Evolutionary conservation across 2,113 vertebrate species (phyloP).

Genomic region (Mirza zaza): DNA sequence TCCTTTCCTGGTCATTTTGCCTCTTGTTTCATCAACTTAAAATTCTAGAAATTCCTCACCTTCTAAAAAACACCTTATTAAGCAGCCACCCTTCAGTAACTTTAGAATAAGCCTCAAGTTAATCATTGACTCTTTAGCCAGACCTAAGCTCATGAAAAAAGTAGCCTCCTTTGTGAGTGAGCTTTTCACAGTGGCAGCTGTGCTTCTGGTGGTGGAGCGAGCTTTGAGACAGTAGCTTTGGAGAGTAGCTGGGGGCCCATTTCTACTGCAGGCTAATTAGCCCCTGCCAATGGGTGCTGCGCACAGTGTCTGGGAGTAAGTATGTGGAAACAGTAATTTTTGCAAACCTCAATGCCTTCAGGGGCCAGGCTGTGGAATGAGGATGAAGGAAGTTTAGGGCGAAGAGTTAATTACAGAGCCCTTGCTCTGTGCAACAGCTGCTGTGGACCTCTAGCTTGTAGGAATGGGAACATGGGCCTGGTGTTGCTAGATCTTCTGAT

Average conservation of each 20-base stretch:
- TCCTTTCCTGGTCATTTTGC: neutral
- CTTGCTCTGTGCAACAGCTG: neutral
- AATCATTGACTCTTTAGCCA: constrained; percentile 15
- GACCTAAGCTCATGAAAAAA: neutral
- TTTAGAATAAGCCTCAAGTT: constrained; percentile 12
- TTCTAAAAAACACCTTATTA: neutral
- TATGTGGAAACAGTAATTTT: neutral
- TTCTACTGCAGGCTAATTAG: neutral
- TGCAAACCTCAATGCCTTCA: neutral
- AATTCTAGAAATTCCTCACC: neutral
- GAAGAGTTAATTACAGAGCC: neutral
- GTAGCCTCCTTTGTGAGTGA: neutral
- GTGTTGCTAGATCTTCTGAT: neutral
- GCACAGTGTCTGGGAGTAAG: constrained; percentile 54
- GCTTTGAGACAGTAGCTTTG: neutral
- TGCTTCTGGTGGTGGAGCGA: neutral
- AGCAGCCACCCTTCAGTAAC: neutral
- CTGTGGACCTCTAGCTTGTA: neutral
- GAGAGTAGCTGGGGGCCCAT: neutral
- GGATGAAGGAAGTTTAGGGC: neutral
- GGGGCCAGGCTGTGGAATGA: neutral
- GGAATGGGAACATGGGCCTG: neutral
- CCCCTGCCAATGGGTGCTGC: neutral
- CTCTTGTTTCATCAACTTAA: neutral
- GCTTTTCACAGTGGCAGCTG: neutral